These are phyloP conservation scores for Chloroceryle inda DNA, from an alignment of 2,797 vertebrate species.

Conservation along the genomic window DNA sequence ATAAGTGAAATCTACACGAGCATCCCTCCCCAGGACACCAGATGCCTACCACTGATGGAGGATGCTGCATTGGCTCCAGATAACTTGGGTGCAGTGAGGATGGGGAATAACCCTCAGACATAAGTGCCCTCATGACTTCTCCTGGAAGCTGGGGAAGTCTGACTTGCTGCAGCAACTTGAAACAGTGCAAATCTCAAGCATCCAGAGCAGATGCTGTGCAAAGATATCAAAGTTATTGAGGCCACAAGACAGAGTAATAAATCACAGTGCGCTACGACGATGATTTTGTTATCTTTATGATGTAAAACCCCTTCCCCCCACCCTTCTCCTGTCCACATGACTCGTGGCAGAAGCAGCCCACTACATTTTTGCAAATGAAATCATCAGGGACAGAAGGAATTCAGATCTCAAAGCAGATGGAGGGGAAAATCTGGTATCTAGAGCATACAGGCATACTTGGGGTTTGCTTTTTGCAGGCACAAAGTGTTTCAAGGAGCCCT, in stretches of 20 bases:
- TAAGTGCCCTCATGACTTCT: background rate
- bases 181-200: background rate
- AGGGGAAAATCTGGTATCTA: fast-evolving
- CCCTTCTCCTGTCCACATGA: background rate
- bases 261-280: background rate
- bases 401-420: background rate
- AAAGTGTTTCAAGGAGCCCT: background rate
- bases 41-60: background rate
- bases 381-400: background rate
- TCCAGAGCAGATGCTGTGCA: background rate
- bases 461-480: background rate
- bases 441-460: background rate
- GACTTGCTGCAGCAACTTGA: background rate
- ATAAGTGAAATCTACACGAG: fast-evolving
- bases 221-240: slow-evolving; percentile 9
- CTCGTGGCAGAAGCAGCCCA: background rate
- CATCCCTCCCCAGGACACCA: background rate
- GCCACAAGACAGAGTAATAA: slow-evolving; percentile 33
- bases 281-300: slow-evolving; percentile 30
- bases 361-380: background rate
- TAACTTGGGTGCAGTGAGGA: background rate
- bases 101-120: background rate
- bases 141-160: background rate
- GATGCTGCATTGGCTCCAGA: background rate
- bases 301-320: background rate